Conservation (phyloP, 1,140 invertebrate genomes). For the Brachionus calyciflorus region DNA sequence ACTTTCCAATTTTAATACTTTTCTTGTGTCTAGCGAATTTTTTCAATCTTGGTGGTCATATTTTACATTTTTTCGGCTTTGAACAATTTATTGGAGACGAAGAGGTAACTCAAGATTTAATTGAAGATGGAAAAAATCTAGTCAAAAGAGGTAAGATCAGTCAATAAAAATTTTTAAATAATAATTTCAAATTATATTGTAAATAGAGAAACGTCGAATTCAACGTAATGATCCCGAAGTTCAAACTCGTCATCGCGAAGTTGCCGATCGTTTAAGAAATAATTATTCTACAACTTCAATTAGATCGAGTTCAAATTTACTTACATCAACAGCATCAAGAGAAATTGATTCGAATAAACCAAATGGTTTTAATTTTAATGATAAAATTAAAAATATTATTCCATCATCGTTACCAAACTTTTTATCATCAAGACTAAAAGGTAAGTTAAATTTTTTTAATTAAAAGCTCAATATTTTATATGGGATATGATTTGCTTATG, state of each 20-base stretch:
- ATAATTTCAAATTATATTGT: background rate
- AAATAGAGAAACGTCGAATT: slow-evolving; percentile 25
- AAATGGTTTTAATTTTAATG: background rate
- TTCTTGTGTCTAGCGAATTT: slow-evolving; percentile 89
- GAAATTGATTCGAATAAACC: background rate
- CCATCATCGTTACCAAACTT: background rate
- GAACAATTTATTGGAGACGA: slow-evolving; percentile 89
- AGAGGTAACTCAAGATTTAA: slow-evolving; percentile 83
- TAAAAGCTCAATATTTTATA: background rate
- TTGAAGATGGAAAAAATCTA: slow-evolving; percentile 86
- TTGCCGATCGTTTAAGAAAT: slow-evolving; percentile 1
- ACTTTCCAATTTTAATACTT: slow-evolving; percentile 94
- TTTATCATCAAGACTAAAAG: slow-evolving; percentile 14
- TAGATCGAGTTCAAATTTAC: background rate
- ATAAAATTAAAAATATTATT: slow-evolving; percentile 14
- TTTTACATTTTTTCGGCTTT: slow-evolving; percentile 83
- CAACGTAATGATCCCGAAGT: slow-evolving; percentile 27
- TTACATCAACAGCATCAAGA: background rate
- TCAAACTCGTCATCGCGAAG: slow-evolving; percentile 15
- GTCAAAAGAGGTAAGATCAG: slow-evolving; percentile 67
- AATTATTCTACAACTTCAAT: slow-evolving; percentile 13
- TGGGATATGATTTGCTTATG: background rate
- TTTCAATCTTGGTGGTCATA: slow-evolving; percentile 83
- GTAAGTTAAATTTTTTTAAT: background rate
- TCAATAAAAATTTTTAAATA: background rate